Evolutionary conservation across 2,888 invertebrate genomes (phyloP).

Genomic region (Strigamia transsilvanica): DNA sequence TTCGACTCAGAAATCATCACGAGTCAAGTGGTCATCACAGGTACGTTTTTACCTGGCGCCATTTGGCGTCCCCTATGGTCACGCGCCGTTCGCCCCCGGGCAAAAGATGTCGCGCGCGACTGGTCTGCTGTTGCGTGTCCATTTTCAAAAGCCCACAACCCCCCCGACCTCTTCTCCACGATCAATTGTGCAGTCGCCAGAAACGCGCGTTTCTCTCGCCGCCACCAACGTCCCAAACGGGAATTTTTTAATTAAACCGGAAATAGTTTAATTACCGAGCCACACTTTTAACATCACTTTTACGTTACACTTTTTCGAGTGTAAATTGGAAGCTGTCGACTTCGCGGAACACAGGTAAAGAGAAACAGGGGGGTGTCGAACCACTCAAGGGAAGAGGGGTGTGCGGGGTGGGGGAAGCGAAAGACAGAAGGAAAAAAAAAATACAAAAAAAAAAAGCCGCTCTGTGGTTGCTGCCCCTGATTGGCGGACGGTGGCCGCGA

Average conservation of each 20-base stretch:
- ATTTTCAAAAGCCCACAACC: not conserved
- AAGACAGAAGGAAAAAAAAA: not conserved
- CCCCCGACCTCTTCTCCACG: not conserved
- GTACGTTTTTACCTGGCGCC: not conserved
- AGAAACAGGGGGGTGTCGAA: constrained; percentile 12
- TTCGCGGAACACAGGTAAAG: constrained; percentile 23
- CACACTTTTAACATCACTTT: not conserved
- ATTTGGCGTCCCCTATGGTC: constrained; percentile 34
- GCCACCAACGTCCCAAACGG: not conserved
- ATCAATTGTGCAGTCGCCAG: not conserved
- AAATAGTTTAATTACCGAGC: not conserved
- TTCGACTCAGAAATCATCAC: not conserved
- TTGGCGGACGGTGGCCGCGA: constrained; percentile 42
- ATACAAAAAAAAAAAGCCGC: not conserved
- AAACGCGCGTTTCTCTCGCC: not conserved
- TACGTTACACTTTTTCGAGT: not conserved
- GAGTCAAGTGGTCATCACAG: not conserved
- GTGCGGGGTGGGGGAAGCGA: not conserved
- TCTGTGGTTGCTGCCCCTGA: constrained; percentile 8
- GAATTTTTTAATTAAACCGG: constrained; percentile 19
- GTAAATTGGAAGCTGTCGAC: not conserved
- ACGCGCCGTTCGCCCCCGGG: constrained; percentile 21
- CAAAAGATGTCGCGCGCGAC: constrained; percentile 1
- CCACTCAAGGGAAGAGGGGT: not conserved
- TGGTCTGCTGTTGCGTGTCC: constrained; percentile 31